phyloP scores from a whole-genome alignment of 2,797 vertebrate genomes.

The Malurus leucopterus region DNA sequence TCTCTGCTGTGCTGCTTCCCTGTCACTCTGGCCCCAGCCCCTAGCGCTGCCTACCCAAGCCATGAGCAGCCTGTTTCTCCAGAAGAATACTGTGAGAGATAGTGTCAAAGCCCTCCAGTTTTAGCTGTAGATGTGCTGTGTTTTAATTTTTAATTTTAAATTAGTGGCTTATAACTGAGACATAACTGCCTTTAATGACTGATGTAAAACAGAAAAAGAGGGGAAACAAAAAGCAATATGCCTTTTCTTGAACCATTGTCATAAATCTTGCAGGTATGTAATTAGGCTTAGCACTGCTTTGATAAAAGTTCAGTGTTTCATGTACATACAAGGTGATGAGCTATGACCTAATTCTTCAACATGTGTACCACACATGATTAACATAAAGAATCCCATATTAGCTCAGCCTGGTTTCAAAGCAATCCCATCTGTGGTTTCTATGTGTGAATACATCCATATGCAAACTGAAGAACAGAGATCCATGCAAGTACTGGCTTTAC shows the following conservation, averaged over 20 bases:
- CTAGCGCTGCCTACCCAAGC: accelerated
- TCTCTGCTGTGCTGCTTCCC: neutral
- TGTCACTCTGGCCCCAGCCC: neutral
- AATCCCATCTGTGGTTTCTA: conserved; percentile 11
- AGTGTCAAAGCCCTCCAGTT: neutral
- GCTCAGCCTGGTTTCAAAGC: conserved; percentile 15
- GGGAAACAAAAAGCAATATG: neutral
- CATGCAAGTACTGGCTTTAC: neutral
- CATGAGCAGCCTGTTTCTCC: neutral
- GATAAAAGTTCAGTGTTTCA: conserved; percentile 44
- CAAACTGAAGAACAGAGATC: neutral
- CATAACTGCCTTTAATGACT: neutral
- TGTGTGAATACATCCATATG: neutral
- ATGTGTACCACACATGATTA: conserved; percentile 62
- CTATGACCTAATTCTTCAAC: conserved; percentile 53
- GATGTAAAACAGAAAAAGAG: neutral
- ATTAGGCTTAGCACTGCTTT: conserved; percentile 49
- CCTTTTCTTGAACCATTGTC: conserved; percentile 14
- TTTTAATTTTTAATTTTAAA: neutral
- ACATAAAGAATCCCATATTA: neutral
- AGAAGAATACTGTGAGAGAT: neutral
- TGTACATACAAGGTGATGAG: conserved; percentile 56
- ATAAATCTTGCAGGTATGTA: conserved; percentile 28
- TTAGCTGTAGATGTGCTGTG: neutral
- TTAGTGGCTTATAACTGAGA: neutral